These are phyloP conservation scores for Harpalus rufipes DNA, from an alignment of 2,888 invertebrate species.

Conservation along the genomic window DNA sequence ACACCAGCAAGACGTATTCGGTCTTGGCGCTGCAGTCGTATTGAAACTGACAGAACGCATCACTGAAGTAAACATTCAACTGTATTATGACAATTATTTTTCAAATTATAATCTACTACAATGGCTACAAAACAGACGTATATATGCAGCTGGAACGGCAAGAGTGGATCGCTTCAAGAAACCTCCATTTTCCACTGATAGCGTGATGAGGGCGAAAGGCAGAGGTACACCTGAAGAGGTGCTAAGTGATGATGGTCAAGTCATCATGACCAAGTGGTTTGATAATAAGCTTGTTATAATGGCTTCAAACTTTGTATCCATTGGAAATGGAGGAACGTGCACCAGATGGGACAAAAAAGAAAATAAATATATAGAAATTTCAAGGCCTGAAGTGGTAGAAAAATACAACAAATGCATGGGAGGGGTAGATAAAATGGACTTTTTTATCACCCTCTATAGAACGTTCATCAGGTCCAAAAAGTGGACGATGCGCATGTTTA, in stretches of 20 bases:
- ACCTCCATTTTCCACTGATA: conserved; percentile 69
- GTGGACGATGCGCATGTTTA: conserved; percentile 69
- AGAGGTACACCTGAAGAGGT: conserved; percentile 69
- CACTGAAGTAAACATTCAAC: conserved; percentile 37
- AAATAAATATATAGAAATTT: conserved; percentile 69
- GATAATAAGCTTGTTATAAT: conserved; percentile 71
- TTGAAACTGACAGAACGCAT: conserved; percentile 66
- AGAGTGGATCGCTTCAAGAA: conserved; percentile 68
- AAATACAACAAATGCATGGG: conserved; percentile 71
- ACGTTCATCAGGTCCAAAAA: conserved; percentile 70
- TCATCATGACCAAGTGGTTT: conserved; percentile 68
- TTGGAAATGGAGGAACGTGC: conserved; percentile 68
- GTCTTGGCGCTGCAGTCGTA: conserved; percentile 68
- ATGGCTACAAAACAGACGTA: too few relatives aligned
- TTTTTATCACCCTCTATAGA: conserved; percentile 71
- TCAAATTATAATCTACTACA: too few relatives aligned
- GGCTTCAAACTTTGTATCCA: conserved; percentile 70
- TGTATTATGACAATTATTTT: too few relatives aligned
- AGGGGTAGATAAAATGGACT: conserved; percentile 71
- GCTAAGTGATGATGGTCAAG: conserved; percentile 66
- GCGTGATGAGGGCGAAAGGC: conserved; percentile 66
- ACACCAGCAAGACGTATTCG: conserved; percentile 64
- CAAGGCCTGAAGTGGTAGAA: conserved; percentile 69
- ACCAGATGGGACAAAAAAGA: conserved; percentile 70
- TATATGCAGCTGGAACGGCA: conserved; percentile 68